A percentile compares a stretch with the other conserved stretches of the same genome.
phyloP scores from a whole-genome alignment of 2,113 vertebrate species.

The Orthonyx spaldingii region DNA sequence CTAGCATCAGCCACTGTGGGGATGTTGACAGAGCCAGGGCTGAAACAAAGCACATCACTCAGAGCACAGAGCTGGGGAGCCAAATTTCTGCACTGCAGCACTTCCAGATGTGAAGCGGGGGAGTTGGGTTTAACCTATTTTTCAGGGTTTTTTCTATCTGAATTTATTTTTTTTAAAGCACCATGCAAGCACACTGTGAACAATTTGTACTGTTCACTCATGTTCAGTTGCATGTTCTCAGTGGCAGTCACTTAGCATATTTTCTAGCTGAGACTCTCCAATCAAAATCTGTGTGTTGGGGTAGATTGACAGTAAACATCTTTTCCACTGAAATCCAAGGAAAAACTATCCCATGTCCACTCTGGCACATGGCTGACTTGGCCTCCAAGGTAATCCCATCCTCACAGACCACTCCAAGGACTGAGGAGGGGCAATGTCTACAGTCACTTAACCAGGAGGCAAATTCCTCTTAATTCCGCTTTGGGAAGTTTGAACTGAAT shows the following conservation, averaged over 20 bases:
- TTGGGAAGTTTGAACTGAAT: background rate
- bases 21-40: background rate
- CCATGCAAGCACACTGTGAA: background rate
- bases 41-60: background rate
- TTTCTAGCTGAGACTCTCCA: background rate
- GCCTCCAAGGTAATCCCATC: background rate
- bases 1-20: accelerated
- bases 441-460: background rate
- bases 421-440: background rate
- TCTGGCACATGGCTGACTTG: background rate
- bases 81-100: background rate
- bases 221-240: background rate
- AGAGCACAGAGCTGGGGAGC: background rate
- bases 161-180: background rate
- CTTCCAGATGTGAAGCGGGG: conserved; percentile 35
- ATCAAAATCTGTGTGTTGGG: background rate
- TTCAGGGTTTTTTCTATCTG: background rate
- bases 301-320: background rate
- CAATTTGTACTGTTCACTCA: background rate
- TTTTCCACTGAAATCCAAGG: background rate
- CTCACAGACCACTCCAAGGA: background rate
- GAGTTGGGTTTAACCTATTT: background rate
- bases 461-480: background rate
- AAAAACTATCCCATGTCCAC: background rate
- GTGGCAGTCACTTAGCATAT: background rate